phyloP scores from a whole-genome alignment of 2,888 invertebrate species.

The Lepidonotus clava region DNA sequence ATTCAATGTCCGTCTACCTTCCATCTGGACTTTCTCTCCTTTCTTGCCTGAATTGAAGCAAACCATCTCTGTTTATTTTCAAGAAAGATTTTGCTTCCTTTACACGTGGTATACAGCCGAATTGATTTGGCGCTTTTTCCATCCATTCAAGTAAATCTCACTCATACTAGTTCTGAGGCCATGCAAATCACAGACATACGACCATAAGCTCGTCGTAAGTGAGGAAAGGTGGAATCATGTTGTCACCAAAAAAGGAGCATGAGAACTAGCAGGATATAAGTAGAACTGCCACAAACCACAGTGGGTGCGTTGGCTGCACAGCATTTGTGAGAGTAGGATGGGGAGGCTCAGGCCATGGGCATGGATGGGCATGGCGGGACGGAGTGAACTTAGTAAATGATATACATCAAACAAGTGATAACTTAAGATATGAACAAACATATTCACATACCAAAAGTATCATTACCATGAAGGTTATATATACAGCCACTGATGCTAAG shows the following conservation, averaged over 20 bases:
- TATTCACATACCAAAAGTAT: background rate
- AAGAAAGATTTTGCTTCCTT: background rate
- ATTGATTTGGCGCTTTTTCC: background rate
- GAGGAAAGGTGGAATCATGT: constrained; percentile 20
- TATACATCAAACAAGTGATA: background rate
- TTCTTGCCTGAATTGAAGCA: constrained; percentile 44
- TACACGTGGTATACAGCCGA: constrained; percentile 8
- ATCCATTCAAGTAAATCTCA: background rate
- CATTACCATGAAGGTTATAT: background rate
- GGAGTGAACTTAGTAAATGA: background rate
- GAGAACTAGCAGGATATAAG: constrained; percentile 17
- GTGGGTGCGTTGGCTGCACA: background rate
- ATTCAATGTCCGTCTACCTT: constrained; percentile 31
- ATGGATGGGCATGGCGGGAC: background rate
- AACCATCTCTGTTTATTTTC: constrained; percentile 2
- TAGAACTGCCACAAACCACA: constrained; percentile 2
- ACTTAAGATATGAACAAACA: constrained; percentile 14
- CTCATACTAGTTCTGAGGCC: too few relatives aligned
- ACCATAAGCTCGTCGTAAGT: constrained; percentile 30
- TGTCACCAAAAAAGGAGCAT: constrained; percentile 3
- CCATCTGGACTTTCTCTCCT: constrained; percentile 40
- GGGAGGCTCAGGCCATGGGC: background rate
- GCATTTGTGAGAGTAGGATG: background rate
- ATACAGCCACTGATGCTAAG: too few relatives aligned
- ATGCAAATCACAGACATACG: constrained; percentile 39